Evolutionary conservation across 2,113 vertebrate genomes (phyloP).

Genomic region (Rhinichthys klamathensis): DNA sequence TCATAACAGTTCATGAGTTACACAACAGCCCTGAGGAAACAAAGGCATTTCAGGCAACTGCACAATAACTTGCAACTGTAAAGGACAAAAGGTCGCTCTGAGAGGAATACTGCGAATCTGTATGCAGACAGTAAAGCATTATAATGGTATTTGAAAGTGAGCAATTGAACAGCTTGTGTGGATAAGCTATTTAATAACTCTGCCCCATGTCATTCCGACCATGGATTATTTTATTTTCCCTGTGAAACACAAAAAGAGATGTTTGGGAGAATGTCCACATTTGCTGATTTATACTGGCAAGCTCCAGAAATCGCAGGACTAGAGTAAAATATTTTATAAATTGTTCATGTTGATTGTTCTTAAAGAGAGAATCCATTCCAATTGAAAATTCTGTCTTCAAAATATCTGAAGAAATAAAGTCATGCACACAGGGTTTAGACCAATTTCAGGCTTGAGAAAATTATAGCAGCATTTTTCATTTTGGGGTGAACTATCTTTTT

Average conservation of each 20-base stretch:
- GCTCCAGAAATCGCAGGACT: neutral
- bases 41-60: conserved; percentile 28
- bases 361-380: neutral
- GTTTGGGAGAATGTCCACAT: neutral
- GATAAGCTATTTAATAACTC: neutral
- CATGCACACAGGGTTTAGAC: neutral
- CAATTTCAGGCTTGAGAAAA: neutral
- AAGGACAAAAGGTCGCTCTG: conserved; percentile 3
- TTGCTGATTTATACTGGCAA: neutral
- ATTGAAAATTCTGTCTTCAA: neutral
- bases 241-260: neutral
- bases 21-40: conserved; percentile 22
- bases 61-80: conserved; percentile 33
- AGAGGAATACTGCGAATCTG: neutral
- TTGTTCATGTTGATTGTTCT: neutral
- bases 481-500: neutral
- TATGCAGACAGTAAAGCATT: conserved; percentile 10
- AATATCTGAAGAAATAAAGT: neutral
- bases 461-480: neutral
- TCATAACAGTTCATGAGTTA: conserved; percentile 26
- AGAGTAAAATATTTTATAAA: neutral
- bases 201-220: neutral
- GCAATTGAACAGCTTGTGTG: neutral
- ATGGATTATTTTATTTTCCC: neutral
- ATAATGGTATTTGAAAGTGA: neutral